Evolutionary conservation across 1,140 invertebrate genomes (phyloP).

Genomic region (Eumeta japonica): DNA sequence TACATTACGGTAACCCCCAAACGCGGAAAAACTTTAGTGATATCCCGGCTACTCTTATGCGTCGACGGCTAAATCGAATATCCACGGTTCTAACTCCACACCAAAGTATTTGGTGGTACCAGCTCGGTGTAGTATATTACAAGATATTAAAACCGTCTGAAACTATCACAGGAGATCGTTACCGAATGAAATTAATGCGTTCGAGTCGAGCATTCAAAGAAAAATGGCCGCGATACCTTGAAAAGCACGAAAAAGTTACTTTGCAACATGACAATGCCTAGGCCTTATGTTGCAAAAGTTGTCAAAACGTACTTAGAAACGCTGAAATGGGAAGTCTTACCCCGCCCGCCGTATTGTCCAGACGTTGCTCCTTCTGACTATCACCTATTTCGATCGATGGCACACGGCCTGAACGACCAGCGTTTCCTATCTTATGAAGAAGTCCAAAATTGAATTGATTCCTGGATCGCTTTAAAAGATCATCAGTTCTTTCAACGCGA

Average conservation of each 20-base stretch:
- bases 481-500: no score
- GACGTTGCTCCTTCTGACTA: not conserved
- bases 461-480: no score
- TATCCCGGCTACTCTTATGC: conserved; percentile 11
- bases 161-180: conserved; percentile 9
- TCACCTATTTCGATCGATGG: conserved; percentile 1
- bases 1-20: no score
- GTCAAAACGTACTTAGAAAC: not conserved
- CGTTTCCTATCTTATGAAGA: no score
- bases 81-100: conserved; percentile 15
- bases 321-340: not conserved
- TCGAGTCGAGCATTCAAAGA: not conserved
- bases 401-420: no score
- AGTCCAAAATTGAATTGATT: no score
- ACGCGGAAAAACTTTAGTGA: conserved; percentile 21
- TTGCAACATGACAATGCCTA: not conserved
- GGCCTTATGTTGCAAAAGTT: not conserved
- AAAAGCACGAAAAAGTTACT: not conserved
- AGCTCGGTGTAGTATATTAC: conserved; percentile 25
- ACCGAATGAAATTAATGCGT: not conserved
- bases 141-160: conserved; percentile 17
- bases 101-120: conserved; percentile 29
- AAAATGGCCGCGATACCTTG: not conserved
- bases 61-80: conserved; percentile 17
- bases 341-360: not conserved